Evolutionary conservation across 2,888 invertebrate species (phyloP).

Genomic region (Noctua janthe): DNA sequence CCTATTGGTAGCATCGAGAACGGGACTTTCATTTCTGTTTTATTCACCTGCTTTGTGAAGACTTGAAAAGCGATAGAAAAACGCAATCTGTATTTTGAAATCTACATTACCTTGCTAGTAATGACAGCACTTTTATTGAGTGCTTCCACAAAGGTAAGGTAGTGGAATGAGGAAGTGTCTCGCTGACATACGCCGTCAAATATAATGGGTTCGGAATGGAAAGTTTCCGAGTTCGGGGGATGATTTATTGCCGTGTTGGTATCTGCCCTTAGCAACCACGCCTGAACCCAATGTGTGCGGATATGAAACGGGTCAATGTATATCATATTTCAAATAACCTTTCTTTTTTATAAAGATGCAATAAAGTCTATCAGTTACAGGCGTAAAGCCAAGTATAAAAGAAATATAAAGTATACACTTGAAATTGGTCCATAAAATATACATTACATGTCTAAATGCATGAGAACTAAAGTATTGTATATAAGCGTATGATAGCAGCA

Average conservation of each 20-base stretch:
- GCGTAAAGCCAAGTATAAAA: constrained; percentile 47
- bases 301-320: constrained; percentile 57
- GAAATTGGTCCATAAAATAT: constrained; percentile 53
- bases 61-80: constrained; percentile 34
- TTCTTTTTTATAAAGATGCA: constrained; percentile 30
- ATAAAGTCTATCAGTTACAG: constrained; percentile 32
- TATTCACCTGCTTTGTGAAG: neutral
- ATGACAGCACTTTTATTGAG: constrained; percentile 64
- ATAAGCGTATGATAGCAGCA: constrained; percentile 51
- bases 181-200: constrained; percentile 78
- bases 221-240: constrained; percentile 77
- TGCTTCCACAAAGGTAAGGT: constrained; percentile 62
- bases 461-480: constrained; percentile 53
- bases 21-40: constrained; percentile 34
- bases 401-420: constrained; percentile 38
- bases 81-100: constrained; percentile 47
- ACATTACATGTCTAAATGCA: constrained; percentile 57
- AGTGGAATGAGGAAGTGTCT: constrained; percentile 71
- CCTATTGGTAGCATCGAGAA: constrained; percentile 20
- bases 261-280: constrained; percentile 65
- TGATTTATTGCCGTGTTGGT: constrained; percentile 76
- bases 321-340: constrained; percentile 32
- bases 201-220: constrained; percentile 77
- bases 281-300: constrained; percentile 54
- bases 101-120: constrained; percentile 45